These are phyloP conservation scores for Cantharis nigra DNA, from an alignment of 2,888 invertebrate species.

Conservation along the genomic window DNA sequence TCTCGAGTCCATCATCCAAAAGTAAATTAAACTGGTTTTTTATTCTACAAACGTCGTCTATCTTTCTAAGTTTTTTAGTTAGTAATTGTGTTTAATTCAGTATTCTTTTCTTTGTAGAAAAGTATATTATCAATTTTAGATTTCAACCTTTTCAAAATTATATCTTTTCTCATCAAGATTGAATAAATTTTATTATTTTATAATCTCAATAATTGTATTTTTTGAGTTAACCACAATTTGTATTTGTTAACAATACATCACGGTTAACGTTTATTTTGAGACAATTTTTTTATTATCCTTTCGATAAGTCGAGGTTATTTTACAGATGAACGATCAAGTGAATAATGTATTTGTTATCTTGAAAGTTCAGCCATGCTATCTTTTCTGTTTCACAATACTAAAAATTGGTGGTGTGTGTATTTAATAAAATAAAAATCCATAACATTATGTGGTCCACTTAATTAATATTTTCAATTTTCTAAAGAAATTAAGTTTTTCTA, in stretches of 20 bases:
- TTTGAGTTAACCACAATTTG: background rate
- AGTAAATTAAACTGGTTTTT: background rate
- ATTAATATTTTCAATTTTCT: background rate
- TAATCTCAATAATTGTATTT: background rate
- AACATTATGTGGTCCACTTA: background rate
- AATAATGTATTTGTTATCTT: constrained; percentile 42
- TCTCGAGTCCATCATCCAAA: background rate
- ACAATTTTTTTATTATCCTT: background rate
- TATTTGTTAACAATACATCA: background rate
- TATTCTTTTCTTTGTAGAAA: background rate
- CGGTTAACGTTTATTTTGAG: background rate
- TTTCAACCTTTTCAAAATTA: background rate
- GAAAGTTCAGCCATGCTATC: constrained; percentile 34
- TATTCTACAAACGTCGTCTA: background rate
- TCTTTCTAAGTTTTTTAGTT: background rate
- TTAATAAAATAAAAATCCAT: background rate
- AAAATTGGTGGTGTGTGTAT: background rate
- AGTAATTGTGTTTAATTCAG: background rate
- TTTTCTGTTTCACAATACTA: background rate
- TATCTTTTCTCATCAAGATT: background rate
- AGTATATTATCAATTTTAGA: background rate
- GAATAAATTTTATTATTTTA: background rate
- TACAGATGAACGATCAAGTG: constrained; percentile 42
- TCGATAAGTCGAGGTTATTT: constrained; percentile 38
- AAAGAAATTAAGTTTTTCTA: background rate